phyloP scores from a whole-genome alignment of 2,113 vertebrate genomes.

The Mus pahari region DNA sequence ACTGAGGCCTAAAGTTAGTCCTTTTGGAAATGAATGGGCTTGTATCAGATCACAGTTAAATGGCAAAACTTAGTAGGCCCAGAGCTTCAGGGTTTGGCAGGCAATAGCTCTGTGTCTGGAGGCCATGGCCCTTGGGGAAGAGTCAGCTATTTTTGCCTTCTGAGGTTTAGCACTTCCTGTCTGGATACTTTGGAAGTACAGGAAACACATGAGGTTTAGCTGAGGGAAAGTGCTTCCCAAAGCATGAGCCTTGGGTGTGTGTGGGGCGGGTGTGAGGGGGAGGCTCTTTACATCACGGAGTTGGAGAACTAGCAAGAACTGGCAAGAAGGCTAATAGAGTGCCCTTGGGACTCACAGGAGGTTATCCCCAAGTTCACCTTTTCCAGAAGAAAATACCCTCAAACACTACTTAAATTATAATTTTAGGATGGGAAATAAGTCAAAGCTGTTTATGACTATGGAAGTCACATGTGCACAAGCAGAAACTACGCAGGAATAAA shows the following conservation, averaged over 20 bases:
- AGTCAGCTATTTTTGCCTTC: slow-evolving; percentile 48
- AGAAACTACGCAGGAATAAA: neutral
- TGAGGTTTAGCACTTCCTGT: slow-evolving; percentile 70
- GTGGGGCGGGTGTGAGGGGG: rapidly evolving
- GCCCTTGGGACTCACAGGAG: neutral
- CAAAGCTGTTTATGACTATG: neutral
- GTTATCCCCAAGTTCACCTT: slow-evolving; percentile 19
- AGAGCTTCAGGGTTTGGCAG: neutral
- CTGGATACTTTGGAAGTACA: slow-evolving; percentile 83
- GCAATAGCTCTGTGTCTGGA: neutral
- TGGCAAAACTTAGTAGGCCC: neutral
- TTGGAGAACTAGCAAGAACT: neutral
- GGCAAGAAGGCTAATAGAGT: neutral
- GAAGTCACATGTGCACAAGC: neutral
- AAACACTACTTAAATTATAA: neutral
- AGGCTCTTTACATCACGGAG: rapidly evolving
- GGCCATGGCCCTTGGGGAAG: neutral
- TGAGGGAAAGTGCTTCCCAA: slow-evolving; percentile 82
- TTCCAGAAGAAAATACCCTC: neutral
- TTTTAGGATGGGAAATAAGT: neutral
- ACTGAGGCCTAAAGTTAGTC: neutral
- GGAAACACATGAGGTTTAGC: slow-evolving; percentile 84
- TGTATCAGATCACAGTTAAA: neutral
- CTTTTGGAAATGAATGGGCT: neutral
- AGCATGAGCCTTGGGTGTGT: slow-evolving; percentile 59